Evolutionary conservation across 1,140 invertebrate species (phyloP), one percentile per base, ranked within the genome.

Genomic region (Drosophila arizonae): DNA sequence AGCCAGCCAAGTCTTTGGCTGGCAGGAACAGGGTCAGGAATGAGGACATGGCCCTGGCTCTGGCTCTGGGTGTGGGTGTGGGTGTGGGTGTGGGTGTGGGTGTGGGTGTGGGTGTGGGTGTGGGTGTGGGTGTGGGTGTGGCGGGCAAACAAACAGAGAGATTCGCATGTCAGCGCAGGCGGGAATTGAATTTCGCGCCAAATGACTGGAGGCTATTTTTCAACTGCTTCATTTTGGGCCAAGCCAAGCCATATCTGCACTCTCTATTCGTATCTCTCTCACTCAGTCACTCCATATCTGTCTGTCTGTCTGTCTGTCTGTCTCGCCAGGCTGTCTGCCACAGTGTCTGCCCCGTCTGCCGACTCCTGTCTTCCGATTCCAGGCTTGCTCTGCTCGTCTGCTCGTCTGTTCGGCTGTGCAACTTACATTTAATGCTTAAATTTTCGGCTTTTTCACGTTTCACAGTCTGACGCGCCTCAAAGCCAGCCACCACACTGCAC

Each of bases 121-220:
- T n/a, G n/a, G n/a, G n/a, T n/a, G 26, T 24, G 21, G 21, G 21
- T n/a, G n/a, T 0, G 48, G 39, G 15, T 8, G 36, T n/a, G 52
- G 63, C 21, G 55, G 58, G n/a, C 33, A 41, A 48, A 33, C 43
- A 58, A 45, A 50, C 54, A 50, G 61, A 30, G 79, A 73, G 79
- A 73, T 77, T 86, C 81, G 76, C 79, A 88, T 84, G 79, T 87
- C 84, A 87, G 78, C 84, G 82, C 79, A 88, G 76, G 79, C 82
- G 82, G 84, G 84, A 87, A 87, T 88, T 87, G 84, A 87, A 87
- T 87, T 87, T 87, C 84, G 84, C 84, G 84, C 84, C 84, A 87
- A 87, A 88, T 84, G 79, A 77, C 84, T 87, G 76, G 70, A 70
- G 84, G 84, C 84, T 72, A 77, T 87, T 82, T 87, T 87, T 87